Base-by-base conservation (phyloP, 2,888 invertebrate genomes). In the Aquatica leii region DNA sequence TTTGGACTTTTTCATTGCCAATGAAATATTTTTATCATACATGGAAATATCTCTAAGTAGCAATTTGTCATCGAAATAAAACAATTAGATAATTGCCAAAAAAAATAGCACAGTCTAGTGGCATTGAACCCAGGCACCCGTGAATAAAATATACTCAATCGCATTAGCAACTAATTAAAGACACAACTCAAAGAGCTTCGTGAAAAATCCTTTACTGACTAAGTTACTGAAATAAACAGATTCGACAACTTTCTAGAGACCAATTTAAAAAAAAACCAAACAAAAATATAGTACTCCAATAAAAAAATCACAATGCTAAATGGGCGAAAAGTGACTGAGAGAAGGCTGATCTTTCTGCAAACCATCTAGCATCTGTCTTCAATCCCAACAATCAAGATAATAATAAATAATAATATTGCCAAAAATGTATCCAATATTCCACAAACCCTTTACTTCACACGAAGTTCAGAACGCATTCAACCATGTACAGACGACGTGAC, bases 171-270 rank as follows among this genome's bases (percentile, higher is more conserved):
- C n/a, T 5, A 48, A 48, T n/a, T 48, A 20, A 48, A 20, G n/a
- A 4, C 48, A 20, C 2, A 48, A 20, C 48, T 48, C 21, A 18
- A n/a, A 20, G 48, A 48, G 8, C 48, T 48, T 8, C 6, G 21
- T 18, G 20, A 48, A 18, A 11, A 48, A 48, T 48, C 48, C 15
- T 48, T 48, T 20, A 20, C 18, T 6, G 12, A 48, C 48, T 48
- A 48, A 3, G 21, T 48, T 1, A 21, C 20, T 48, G 11, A 20
- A 6, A 11, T 48, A 18, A 48, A 48, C n/a, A 15, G 4, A 12
- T 48, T 20, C 12, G 20, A 48, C 20, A 48, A 48, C 21, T 20
- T n/a, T n/a, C n/a, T n/a, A n/a, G n/a, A n/a, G n/a, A n/a, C n/a
- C 18, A 17, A 20, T 48, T 20, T 37, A 37, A 9, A 11, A 15